A percentile compares a stretch with the other conserved stretches of the same genome.
Evolutionary conservation across 2,797 vertebrate genomes (phyloP).

Genomic region (Kryptolebias ocellatus): DNA sequence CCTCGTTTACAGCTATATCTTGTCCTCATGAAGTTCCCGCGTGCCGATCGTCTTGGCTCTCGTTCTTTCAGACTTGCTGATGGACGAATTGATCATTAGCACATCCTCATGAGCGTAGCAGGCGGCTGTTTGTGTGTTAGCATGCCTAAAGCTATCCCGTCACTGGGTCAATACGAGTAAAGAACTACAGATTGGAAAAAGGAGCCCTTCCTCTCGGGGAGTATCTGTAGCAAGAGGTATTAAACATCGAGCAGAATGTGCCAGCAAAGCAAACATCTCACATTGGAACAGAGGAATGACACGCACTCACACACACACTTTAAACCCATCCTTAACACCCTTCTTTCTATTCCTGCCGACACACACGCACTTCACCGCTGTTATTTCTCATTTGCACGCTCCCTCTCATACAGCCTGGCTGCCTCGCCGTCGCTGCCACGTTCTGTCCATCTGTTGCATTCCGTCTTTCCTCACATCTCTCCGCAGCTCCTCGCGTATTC

Average conservation of each 20-base stretch:
- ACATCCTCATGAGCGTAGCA: constrained; percentile 25
- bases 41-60: constrained; percentile 16
- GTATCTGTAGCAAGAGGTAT: constrained; percentile 51
- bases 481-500: constrained; percentile 60
- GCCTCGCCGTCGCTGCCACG: constrained; percentile 40
- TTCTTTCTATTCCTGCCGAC: constrained; percentile 50
- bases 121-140: constrained; percentile 23
- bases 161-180: constrained; percentile 66
- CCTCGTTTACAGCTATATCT: constrained; percentile 42
- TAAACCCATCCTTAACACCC: constrained; percentile 54
- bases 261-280: constrained; percentile 70
- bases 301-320: constrained; percentile 26
- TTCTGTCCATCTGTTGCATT: constrained; percentile 74
- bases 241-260: constrained; percentile 58
- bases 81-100: constrained; percentile 62
- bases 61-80: constrained; percentile 47
- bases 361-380: constrained; percentile 28
- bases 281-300: constrained; percentile 59
- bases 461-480: constrained; percentile 68
- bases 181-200: constrained; percentile 59
- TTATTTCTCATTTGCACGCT: constrained; percentile 49
- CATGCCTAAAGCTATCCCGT: constrained; percentile 35
- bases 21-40: constrained; percentile 54
- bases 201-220: constrained; percentile 59
- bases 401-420: constrained; percentile 39